Conservation (phyloP, 2,888 invertebrate genomes). For the Sisyra terminalis region DNA sequence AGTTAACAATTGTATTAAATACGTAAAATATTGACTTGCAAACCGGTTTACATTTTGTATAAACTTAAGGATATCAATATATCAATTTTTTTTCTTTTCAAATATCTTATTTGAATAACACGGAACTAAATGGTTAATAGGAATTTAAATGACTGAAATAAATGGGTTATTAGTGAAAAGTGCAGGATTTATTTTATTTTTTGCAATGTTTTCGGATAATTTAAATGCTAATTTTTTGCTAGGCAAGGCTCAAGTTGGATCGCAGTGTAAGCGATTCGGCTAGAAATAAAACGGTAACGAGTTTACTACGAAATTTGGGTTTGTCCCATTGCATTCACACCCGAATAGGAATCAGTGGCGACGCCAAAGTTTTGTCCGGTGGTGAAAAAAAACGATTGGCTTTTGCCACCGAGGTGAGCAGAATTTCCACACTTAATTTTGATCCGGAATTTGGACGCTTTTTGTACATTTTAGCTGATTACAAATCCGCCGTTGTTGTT, state of each 20-base stretch:
- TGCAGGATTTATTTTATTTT: slow-evolving; percentile 7
- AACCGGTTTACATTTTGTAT: too few species aligned
- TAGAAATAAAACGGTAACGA: slow-evolving; percentile 46
- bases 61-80: too few species aligned
- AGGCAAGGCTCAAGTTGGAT: slow-evolving; percentile 72
- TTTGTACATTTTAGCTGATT: slow-evolving; percentile 49
- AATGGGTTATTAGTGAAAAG: background rate
- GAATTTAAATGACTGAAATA: background rate
- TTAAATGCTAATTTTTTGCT: slow-evolving; percentile 4
- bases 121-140: background rate
- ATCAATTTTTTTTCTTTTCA: too few species aligned
- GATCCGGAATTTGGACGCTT: slow-evolving; percentile 3
- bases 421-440: background rate
- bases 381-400: slow-evolving; percentile 86
- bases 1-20: too few species aligned
- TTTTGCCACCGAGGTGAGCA: slow-evolving; percentile 73
- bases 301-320: slow-evolving; percentile 54
- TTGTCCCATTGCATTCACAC: slow-evolving; percentile 53
- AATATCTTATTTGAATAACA: too few species aligned
- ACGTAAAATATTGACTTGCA: too few species aligned
- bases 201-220: background rate
- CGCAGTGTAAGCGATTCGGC: slow-evolving; percentile 40
- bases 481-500: slow-evolving; percentile 85
- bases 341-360: slow-evolving; percentile 60
- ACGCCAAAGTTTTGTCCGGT: slow-evolving; percentile 72